Conservation (phyloP, 2,888 invertebrate genomes). For the Melipona bicolor region DNA sequence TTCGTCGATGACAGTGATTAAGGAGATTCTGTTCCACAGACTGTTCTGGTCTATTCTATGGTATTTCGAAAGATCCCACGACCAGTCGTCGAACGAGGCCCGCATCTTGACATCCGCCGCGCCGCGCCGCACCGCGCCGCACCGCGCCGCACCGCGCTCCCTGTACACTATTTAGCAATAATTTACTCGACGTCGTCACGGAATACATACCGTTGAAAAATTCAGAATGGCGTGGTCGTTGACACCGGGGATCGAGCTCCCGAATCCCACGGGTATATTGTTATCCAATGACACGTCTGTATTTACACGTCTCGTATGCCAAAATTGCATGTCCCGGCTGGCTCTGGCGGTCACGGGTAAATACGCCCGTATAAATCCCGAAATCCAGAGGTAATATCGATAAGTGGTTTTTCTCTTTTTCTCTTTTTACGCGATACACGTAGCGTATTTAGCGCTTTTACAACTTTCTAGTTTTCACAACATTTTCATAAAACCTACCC, state of each 20-base stretch:
- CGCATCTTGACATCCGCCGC: constrained; percentile 79
- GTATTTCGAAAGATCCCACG: constrained; percentile 72
- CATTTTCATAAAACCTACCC: too few species aligned
- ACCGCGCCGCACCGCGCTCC: too few species aligned
- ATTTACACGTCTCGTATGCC: constrained; percentile 57
- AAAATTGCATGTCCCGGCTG: constrained; percentile 57
- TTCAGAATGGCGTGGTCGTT: constrained; percentile 59
- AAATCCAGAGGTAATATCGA: constrained; percentile 52
- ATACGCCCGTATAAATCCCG: constrained; percentile 65
- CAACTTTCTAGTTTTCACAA: too few species aligned
- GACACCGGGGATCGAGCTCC: constrained; percentile 46
- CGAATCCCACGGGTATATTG: constrained; percentile 80
- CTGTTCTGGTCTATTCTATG: constrained; percentile 12
- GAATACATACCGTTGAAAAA: constrained; percentile 70
- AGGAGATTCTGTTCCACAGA: constrained; percentile 26
- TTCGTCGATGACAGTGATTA: constrained; percentile 15
- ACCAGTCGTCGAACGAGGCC: constrained; percentile 66
- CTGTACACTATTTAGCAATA: constrained; percentile 73
- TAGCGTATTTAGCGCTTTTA: too few species aligned
- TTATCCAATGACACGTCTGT: constrained; percentile 70
- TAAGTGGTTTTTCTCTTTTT: constrained; percentile 49
- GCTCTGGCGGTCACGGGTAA: constrained; percentile 41
- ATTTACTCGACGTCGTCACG: constrained; percentile 70
- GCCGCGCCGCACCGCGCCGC: too few species aligned
- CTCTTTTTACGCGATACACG: background rate